Evolutionary conservation across 2,797 vertebrate species (phyloP), one percentile per base, ranked within the genome.

Genomic region (Intellagama lesueurii): DNA sequence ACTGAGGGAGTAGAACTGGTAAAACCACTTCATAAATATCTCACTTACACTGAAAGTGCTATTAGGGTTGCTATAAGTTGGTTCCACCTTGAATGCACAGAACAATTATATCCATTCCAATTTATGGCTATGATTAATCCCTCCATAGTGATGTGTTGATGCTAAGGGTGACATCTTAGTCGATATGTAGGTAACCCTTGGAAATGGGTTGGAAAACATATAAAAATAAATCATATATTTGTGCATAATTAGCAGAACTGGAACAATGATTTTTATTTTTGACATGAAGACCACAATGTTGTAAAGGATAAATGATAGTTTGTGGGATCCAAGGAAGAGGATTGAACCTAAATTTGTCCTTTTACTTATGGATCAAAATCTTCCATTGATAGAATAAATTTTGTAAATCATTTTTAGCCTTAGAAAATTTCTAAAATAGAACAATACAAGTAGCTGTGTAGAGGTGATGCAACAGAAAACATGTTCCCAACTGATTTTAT

Each of bases 71-170:
- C 19, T 64, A 17, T 64, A 64, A 64, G 19, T 22, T 64, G 16
- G 60, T 64, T 64, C 19, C 5, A 64, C 9, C 60, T 22, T 64
- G 19, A 64, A 64, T 17, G 60, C 60, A 64, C 60, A 64, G 14
- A 22, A 64, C 60, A 56, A 14, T 14, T 56, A 16, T 56, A 64
- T 64, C 16, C 64, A 22, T 85, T 89, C 91, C 87, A 81, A 66
- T 30, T 68, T 91, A 87, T 87, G 91, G 76, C 52, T 26, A 83
- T 87, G 49, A 91, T 81, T 72, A 85, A 88, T 82, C 88, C 84
- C 75, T 83, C 78, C 28, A 32, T 26, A 49, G 19, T n/a, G 30
- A 28, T 22, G 22, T n/a, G 35, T 24, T 47, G 3, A 8, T 49
- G 64, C 44, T 79, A 30, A 69, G 11, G 5, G 5, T 8, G 76